These are phyloP conservation scores for Drosophila sordidula DNA, from an alignment of 2,888 invertebrate species.

Conservation along the genomic window DNA sequence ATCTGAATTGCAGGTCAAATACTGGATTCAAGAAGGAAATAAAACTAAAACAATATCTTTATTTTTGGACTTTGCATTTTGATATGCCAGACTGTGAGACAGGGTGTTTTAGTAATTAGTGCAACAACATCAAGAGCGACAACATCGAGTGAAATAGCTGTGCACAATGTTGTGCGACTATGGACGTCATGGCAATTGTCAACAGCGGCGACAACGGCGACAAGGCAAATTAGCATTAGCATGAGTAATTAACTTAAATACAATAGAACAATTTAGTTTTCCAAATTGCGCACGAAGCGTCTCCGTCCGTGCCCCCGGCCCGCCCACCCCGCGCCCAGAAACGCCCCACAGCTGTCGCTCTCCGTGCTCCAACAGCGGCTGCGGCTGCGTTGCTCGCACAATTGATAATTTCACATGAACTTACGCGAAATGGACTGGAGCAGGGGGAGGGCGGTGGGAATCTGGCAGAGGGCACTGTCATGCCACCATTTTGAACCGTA, in stretches of 20 bases:
- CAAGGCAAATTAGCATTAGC: slow-evolving; percentile 75
- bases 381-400: slow-evolving; percentile 35
- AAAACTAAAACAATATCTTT: background rate
- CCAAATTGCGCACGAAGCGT: slow-evolving; percentile 66
- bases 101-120: slow-evolving; percentile 21
- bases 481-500: slow-evolving; percentile 67
- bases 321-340: background rate
- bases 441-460: background rate
- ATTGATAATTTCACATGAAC: slow-evolving; percentile 70
- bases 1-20: background rate
- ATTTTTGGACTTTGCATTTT: background rate
- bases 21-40: background rate
- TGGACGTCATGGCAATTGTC: slow-evolving; percentile 58
- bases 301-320: slow-evolving; percentile 16
- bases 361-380: background rate
- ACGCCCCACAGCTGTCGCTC: background rate
- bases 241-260: slow-evolving; percentile 80
- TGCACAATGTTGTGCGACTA: slow-evolving; percentile 13
- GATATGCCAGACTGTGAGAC: background rate
- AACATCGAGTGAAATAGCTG: slow-evolving; percentile 20
- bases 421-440: slow-evolving; percentile 11
- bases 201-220: slow-evolving; percentile 37
- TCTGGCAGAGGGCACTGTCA: slow-evolving; percentile 15
- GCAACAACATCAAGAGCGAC: slow-evolving; percentile 7
- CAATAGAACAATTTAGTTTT: slow-evolving; percentile 79